Percentiles rank a stretch among this genome's conserved stretches.
Conservation (phyloP, 92 coral and sea anemone genomes). For the Ricordea florida region DNA sequence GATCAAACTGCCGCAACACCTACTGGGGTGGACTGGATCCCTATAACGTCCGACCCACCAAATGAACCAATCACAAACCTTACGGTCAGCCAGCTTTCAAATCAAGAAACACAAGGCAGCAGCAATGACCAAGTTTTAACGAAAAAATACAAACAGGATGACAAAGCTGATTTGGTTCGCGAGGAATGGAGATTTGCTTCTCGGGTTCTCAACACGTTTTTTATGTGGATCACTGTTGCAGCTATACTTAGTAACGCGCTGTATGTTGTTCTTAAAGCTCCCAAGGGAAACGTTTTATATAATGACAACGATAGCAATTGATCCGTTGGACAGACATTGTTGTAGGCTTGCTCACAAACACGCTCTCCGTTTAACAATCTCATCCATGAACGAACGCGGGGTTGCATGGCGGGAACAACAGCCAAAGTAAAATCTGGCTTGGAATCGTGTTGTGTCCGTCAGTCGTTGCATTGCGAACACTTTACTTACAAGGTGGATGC, state of each 20-base stretch:
- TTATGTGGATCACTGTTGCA: slow-evolving; percentile 67
- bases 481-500: no score
- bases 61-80: background rate
- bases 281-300: slow-evolving; percentile 53
- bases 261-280: slow-evolving; percentile 73
- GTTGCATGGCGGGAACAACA: no score
- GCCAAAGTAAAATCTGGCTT: no score
- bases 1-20: slow-evolving; percentile 14
- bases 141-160: slow-evolving; percentile 51
- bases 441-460: no score
- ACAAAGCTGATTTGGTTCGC: slow-evolving; percentile 48
- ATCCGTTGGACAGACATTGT: background rate
- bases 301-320: background rate
- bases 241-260: slow-evolving; percentile 63
- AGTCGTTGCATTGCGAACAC: no score
- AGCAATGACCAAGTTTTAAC: slow-evolving; percentile 27
- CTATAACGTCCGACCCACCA: slow-evolving; percentile 22
- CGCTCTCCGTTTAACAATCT: no score
- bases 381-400: no score
- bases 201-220: slow-evolving; percentile 68
- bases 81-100: background rate
- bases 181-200: slow-evolving; percentile 91
- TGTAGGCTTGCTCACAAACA: no score
- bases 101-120: slow-evolving; percentile 6
- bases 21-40: slow-evolving; percentile 41